These are phyloP conservation scores for Chlamydotis undulata DNA, from an alignment of 2,113 vertebrate species.

Conservation along the genomic window DNA sequence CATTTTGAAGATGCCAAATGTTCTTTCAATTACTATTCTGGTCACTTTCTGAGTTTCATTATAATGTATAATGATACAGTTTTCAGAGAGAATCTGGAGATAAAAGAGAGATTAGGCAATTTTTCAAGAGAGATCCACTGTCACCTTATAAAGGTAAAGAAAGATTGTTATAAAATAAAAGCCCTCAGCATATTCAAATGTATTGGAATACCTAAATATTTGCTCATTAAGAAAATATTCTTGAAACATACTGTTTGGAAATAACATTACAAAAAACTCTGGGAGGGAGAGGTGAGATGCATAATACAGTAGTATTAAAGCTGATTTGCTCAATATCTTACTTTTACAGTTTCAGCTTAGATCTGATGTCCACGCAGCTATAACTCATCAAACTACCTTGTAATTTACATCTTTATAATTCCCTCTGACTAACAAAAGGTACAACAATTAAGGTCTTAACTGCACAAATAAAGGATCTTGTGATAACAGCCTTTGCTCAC, in stretches of 20 bases:
- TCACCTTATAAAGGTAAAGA: conserved; percentile 10
- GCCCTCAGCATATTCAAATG: not conserved
- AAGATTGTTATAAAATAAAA: not conserved
- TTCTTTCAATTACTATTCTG: conserved; percentile 64
- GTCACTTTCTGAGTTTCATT: conserved; percentile 61
- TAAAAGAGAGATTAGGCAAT: conserved; percentile 62
- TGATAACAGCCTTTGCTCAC: not conserved
- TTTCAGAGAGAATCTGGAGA: conserved; percentile 55
- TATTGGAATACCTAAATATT: not conserved
- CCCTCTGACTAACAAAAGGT: not conserved
- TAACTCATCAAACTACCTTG: not conserved
- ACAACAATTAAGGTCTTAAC: not conserved
- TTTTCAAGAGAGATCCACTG: conserved; percentile 59
- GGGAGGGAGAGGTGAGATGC: not conserved
- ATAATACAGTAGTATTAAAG: not conserved
- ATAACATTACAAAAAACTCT: not conserved
- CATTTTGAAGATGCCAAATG: conserved; percentile 30
- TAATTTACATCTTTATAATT: not conserved
- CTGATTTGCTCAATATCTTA: not conserved
- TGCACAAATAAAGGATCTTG: not conserved
- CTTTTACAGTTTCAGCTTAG: not conserved
- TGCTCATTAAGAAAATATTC: not conserved
- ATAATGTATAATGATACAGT: conserved; percentile 68
- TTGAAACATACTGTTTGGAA: not conserved
- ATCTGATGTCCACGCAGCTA: not conserved